Base-by-base conservation (phyloP, 2,888 invertebrate species). In the Eupeodes latifasciatus region DNA sequence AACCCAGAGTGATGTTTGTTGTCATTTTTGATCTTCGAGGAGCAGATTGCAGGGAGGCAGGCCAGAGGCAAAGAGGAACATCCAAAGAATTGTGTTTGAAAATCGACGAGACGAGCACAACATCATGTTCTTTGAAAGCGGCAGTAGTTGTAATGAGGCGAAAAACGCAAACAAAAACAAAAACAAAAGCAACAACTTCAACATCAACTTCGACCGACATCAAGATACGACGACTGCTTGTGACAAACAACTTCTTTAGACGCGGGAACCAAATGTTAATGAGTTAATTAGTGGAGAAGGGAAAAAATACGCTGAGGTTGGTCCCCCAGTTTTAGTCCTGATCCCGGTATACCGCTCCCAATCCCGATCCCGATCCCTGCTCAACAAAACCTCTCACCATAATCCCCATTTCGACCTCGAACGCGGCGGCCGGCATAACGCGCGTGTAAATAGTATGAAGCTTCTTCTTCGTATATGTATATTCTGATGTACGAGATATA, bases 261-360 rank as follows among this genome's bases (percentile, higher is more conserved):
- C 81, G 88, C 88, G 88, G 88, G 88, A 90, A 90, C 90, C 91
- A 91, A 92, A 92, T 91, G 92, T 91, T 92, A 92, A 93, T 92
- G 92, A 92, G 93, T 93, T 93, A 93, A 93, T 93, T 93, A 93
- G 92, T 91, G 90, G 89, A 90, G 74, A 81, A 78, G 90, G 90
- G 90, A 47, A 91, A 89, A 91, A 90, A 90, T 1, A 90, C 92
- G 91, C 83, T 91, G 92, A 91, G 92, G 92, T 91, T 90, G 91
- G 92, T 92, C 92, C 47, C 62, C 44, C 19, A 47, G 12, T 66
- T 66, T 14, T 7, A 27, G 27, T 49, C 47, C 47, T 27, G 66
- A 1, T 47, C n/a, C 44, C 64, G 10, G 16, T 44, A 12, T 19
- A 59, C 7, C 34, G 19, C 19, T 19, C 19, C 34, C 19, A 4